Evolutionary conservation across 2,113 vertebrate species (phyloP).

Genomic region (Panthera leo): DNA sequence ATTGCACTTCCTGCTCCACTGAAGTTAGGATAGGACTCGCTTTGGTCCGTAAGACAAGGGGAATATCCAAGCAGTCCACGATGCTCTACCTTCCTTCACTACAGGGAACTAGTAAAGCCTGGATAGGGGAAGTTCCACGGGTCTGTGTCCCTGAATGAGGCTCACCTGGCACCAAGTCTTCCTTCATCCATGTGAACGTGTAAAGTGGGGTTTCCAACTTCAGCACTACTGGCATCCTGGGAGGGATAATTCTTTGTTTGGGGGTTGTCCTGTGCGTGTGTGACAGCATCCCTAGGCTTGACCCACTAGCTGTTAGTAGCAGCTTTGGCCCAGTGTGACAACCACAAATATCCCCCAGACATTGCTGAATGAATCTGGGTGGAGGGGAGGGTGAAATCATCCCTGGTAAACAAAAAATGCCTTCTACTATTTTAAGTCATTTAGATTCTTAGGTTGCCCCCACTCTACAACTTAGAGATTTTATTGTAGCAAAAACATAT

Average conservation of each 20-base stretch:
- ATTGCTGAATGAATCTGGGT: no score
- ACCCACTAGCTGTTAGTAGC: not conserved
- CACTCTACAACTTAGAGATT: not conserved
- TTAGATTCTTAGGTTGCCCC: not conserved
- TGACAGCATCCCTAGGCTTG: not conserved
- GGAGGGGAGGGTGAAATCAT: no score
- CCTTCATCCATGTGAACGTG: not conserved
- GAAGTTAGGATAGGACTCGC: not conserved
- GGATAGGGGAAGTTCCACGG: not conserved
- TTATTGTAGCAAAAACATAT: not conserved
- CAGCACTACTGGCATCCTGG: not conserved
- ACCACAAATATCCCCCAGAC: not conserved
- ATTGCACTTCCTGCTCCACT: not conserved
- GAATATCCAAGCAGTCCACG: not conserved
- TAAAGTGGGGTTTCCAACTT: not conserved
- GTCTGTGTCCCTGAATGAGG: not conserved
- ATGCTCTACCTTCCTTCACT: not conserved
- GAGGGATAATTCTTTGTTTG: not conserved
- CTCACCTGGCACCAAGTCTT: not conserved
- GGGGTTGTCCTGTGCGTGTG: not conserved
- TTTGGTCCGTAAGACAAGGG: not conserved
- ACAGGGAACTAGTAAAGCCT: not conserved
- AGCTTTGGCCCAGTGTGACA: not conserved
- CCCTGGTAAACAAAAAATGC: not conserved
- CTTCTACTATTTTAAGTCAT: conserved; percentile 17